These are phyloP conservation scores for Stichodactyla helianthus DNA, from an alignment of 64 coral and sea anemone species.

Conservation along the genomic window DNA sequence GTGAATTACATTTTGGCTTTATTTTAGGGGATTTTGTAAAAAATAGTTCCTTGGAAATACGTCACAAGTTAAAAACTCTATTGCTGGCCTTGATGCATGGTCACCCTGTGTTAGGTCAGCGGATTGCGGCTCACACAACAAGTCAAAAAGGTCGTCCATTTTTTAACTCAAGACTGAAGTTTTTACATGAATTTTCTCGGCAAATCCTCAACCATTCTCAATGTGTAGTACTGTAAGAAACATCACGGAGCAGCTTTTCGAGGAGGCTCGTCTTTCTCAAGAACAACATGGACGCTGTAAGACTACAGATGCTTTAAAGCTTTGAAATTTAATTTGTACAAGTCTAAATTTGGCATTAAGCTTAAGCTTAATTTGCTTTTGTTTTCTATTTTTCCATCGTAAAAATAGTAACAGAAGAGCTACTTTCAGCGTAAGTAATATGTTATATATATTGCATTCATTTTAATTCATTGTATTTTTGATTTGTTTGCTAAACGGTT, in stretches of 20 bases:
- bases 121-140: background rate
- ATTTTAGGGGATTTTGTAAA: too few relatives aligned
- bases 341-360: background rate
- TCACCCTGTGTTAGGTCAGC: slow-evolving; percentile 13
- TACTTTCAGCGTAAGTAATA: slow-evolving; percentile 55
- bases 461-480: background rate
- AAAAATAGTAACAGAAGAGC: slow-evolving; percentile 41
- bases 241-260: slow-evolving; percentile 34
- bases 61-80: too few relatives aligned
- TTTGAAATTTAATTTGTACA: background rate
- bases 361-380: background rate
- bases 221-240: slow-evolving; percentile 33
- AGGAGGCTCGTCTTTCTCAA: slow-evolving; percentile 46
- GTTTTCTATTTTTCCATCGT: slow-evolving; percentile 7
- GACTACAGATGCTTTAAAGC: background rate
- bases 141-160: background rate
- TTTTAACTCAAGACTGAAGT: background rate
- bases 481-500: background rate
- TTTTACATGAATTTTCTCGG: background rate
- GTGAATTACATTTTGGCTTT: too few relatives aligned
- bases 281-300: slow-evolving; percentile 43
- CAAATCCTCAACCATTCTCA: background rate
- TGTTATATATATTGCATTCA: background rate
- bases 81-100: background rate
- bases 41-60: too few relatives aligned